Percentiles rank a stretch among this genome's conserved stretches.
Conservation (phyloP, 2,888 invertebrate species). For the Agrilus mali region DNA sequence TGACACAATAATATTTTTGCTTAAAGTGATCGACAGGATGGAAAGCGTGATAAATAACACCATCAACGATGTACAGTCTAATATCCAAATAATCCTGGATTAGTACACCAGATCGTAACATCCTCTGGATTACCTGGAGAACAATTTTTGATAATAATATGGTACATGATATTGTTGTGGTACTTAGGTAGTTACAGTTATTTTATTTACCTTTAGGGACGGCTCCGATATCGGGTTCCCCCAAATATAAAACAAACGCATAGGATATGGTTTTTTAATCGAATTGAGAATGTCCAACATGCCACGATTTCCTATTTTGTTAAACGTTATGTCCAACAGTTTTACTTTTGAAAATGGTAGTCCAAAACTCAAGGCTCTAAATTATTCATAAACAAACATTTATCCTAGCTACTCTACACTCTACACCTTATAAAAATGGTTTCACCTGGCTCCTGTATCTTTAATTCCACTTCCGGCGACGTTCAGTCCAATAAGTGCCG, state of each 20-base stretch:
- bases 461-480: slow-evolving; percentile 44
- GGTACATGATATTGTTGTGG: too few species aligned
- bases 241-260: slow-evolving; percentile 32
- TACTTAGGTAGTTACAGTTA: too few species aligned
- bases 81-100: slow-evolving; percentile 34
- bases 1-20: slow-evolving; percentile 41
- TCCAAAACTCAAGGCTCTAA: slow-evolving; percentile 39
- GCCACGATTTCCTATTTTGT: slow-evolving; percentile 41
- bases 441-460: slow-evolving; percentile 41
- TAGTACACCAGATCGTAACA: slow-evolving; percentile 31
- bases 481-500: slow-evolving; percentile 39
- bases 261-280: slow-evolving; percentile 39
- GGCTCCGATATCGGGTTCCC: slow-evolving; percentile 25
- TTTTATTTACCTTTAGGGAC: too few species aligned
- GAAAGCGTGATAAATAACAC: slow-evolving; percentile 28
- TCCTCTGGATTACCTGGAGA: slow-evolving; percentile 29
- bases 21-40: slow-evolving; percentile 37
- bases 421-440: too few species aligned
- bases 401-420: too few species aligned
- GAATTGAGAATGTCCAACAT: slow-evolving; percentile 41
- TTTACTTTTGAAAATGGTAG: slow-evolving; percentile 45
- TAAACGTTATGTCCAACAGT: slow-evolving; percentile 43
- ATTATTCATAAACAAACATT: slow-evolving; percentile 4
- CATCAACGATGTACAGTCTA: slow-evolving; percentile 32
- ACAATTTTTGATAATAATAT: too few species aligned